Percentiles rank a stretch among this genome's conserved stretches.
Evolutionary conservation across 2,888 invertebrate species (phyloP).

Genomic region (Pasiphila rectangulata): DNA sequence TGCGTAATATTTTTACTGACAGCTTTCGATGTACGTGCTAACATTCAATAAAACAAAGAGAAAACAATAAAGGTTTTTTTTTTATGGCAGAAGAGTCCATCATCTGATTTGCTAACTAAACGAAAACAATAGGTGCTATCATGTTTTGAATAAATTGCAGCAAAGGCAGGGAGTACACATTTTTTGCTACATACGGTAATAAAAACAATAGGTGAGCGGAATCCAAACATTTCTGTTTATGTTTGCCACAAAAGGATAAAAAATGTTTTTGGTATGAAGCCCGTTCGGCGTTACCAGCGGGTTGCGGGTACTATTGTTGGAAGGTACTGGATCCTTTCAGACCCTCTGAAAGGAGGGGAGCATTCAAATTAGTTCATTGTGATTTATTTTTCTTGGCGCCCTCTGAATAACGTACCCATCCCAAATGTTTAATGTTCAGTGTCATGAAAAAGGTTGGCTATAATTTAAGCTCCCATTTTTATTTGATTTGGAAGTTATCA

Average conservation of each 20-base stretch:
- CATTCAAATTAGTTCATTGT: constrained; percentile 74
- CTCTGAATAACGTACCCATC: constrained; percentile 47
- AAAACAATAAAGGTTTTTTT: no score
- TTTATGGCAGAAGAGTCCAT: not conserved
- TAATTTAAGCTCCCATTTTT: constrained; percentile 29
- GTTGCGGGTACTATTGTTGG: constrained; percentile 58
- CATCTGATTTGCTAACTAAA: not conserved
- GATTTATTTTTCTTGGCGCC: constrained; percentile 61
- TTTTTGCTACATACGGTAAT: constrained; percentile 52
- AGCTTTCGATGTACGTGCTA: no score
- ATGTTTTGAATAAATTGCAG: constrained; percentile 37
- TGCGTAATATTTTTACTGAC: no score
- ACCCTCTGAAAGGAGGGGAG: constrained; percentile 60
- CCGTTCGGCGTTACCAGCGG: constrained; percentile 57
- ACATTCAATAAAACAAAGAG: no score
- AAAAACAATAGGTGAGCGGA: constrained; percentile 63
- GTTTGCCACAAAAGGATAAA: constrained; percentile 57
- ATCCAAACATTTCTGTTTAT: constrained; percentile 65
- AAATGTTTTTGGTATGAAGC: constrained; percentile 41
- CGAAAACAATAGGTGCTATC: constrained; percentile 17
- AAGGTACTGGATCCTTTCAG: constrained; percentile 62
- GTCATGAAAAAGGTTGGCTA: constrained; percentile 40
- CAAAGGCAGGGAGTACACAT: constrained; percentile 41
- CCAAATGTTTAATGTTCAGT: constrained; percentile 50
- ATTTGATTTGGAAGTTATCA: constrained; percentile 29